A percentile compares a stretch with the other conserved stretches of the same genome.
Evolutionary conservation across 2,888 invertebrate genomes (phyloP).

Genomic region (Drosophila lutescens): DNA sequence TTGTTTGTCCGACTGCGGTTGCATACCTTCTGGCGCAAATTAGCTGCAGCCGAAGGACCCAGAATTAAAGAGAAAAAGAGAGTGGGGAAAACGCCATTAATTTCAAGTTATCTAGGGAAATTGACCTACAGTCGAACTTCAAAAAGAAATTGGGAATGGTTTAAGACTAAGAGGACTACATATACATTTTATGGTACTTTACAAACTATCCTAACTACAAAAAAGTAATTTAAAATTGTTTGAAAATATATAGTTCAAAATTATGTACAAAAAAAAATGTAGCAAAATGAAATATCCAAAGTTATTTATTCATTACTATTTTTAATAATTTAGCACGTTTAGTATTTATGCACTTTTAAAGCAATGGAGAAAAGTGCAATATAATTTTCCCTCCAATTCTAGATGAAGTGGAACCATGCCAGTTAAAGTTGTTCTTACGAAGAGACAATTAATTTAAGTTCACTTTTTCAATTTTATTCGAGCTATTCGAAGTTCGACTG

Average conservation of each 20-base stretch:
- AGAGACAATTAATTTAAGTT: not conserved
- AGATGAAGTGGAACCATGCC: too few relatives aligned
- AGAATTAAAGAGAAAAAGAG: constrained; percentile 59
- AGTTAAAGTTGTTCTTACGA: not conserved
- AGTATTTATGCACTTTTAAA: not conserved
- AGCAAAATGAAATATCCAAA: too few relatives aligned
- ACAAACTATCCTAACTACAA: too few relatives aligned
- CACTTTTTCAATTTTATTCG: not conserved
- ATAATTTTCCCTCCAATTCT: constrained; percentile 1
- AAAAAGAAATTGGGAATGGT: not conserved
- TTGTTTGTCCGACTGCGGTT: constrained; percentile 84
- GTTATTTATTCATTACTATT: too few relatives aligned
- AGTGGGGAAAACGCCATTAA: constrained; percentile 36
- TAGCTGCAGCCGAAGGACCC: constrained; percentile 72
- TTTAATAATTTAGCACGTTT: too few relatives aligned
- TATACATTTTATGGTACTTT: too few relatives aligned
- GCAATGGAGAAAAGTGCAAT: not conserved
- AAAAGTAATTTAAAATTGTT: not conserved
- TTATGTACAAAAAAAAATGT: too few relatives aligned
- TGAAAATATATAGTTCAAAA: too few relatives aligned
- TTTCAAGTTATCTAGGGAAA: not conserved
- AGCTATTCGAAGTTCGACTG: constrained; percentile 13
- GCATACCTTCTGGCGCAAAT: constrained; percentile 84
- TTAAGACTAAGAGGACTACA: not conserved
- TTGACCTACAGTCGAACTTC: constrained; percentile 23